Base-by-base conservation (phyloP, 2,113 vertebrate genomes). In the Pollachius pollachius region DNA sequence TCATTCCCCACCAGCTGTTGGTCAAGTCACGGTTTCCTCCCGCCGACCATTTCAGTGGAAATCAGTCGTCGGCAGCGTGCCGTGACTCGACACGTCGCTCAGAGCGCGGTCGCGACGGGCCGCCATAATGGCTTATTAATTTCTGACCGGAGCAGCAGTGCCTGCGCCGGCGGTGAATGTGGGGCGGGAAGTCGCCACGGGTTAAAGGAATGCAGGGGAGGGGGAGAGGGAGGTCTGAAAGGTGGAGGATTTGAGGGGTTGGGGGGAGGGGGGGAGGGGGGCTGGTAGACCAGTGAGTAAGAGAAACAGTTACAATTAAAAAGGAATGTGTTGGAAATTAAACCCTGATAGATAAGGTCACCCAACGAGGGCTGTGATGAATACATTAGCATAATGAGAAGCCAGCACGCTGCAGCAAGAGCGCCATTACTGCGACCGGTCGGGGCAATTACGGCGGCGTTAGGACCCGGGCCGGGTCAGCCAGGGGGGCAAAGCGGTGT, bases 281-380 rank as follows among this genome's bases (percentile, higher is more conserved):
- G 2, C 8, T 48, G 8, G 41, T 34, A 34, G 4, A 60, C 41
- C 9, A 12, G 15, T 61, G 30, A 64, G 72, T 68, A 75, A 81
- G 54, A 78, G 75, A 79, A 81, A 84, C 68, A 69, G 67, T 76
- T 16, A 73, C 86, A 86, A 89, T 90, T 88, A 89, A 86, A 87
- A 89, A 81, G 19, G 84, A 81, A 85, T 89, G 77, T 84, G 79
- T 76, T 73, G 71, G 81, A 89, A 86, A 89, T 90, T 83, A 84
- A 90, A 88, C 80, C 81, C 67, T 84, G 86, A 89, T 88, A 85
- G 85, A 89, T 85, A 89, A 87, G 84, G 87, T 90, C 88, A 88
- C 82, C 82, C 76, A 77, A 73, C 17, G 15, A 67, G 74, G 62
- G 68, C 74, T 9, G 30, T 37, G 72, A 86, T 84, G 87, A 89